Base-by-base conservation (phyloP, 2,888 invertebrate species). In the Morpho achilles region DNA sequence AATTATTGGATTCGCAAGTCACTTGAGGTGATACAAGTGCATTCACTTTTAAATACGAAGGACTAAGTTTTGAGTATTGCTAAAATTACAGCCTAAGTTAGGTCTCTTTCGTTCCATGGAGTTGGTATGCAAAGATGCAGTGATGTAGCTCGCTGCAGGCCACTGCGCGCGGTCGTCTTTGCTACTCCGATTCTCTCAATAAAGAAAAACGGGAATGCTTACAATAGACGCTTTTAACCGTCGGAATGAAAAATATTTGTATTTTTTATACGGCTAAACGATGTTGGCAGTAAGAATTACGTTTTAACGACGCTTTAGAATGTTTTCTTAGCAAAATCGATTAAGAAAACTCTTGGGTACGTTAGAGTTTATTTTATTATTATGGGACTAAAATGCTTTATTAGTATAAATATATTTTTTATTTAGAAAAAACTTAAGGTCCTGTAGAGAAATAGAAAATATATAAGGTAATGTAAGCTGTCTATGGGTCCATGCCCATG, bases 121-220 rank as follows among this genome's bases (percentile, higher is more conserved):
- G 9, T 54, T 23, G 42, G 43, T 54, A 42, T 58, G 58, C 56
- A 54, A 51, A 56, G 54, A 59, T 60, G n/a, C 56, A 61, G 41
- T 56, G 52, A 60, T 58, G 61, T 61, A 60, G 61, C 46, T 55
- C 53, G 61, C 59, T 56, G 51, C 61, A 59, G 64, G 56, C 60
- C 60, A 59, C 57, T 67, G 58, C 61, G 53, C 65, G 58, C 64
- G 58, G 60, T 51, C 60, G 60, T 63, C 65, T 64, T 53, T 46
- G 41, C 49, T 50, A 46, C 47, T 51, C 40, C 47, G 54, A 50
- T 52, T 58, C 50, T 59, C 59, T 61, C 57, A 58, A 61, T 64
- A 59, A 59, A 64, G 47, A 57, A 49, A 56, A 64, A 61, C 50
- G 44, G 56, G 52, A 58, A 57, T 56, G 56, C 52, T 60, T 59